A percentile compares a stretch with the other conserved stretches of the same genome.
Evolutionary conservation across 2,113 vertebrate species (phyloP).

Genomic region (Saguinus midas): DNA sequence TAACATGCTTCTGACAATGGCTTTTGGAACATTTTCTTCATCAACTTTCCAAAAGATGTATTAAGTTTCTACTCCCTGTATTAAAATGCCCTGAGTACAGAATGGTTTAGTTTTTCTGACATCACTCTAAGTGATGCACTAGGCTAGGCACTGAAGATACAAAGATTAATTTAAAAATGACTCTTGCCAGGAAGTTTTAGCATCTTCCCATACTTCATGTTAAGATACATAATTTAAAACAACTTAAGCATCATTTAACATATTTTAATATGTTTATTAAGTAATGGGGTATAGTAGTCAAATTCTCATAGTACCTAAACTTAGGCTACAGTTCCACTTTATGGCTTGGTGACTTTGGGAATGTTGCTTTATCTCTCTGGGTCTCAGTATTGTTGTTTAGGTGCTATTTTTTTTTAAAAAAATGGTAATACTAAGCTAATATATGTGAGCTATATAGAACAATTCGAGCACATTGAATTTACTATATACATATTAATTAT

Average conservation of each 20-base stretch:
- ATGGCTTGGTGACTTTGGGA: background rate
- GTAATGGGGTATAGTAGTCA: background rate
- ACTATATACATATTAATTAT: background rate
- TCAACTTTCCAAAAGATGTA: background rate
- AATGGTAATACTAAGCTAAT: background rate
- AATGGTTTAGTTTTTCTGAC: background rate
- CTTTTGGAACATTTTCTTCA: background rate
- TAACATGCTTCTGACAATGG: background rate
- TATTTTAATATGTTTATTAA: background rate
- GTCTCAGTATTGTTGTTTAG: no score
- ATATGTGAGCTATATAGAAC: background rate
- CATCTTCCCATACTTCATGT: background rate
- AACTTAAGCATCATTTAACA: background rate
- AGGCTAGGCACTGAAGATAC: background rate
- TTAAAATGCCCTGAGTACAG: no score
- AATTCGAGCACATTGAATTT: background rate
- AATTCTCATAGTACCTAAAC: background rate
- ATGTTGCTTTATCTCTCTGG: background rate
- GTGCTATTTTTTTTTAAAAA: background rate
- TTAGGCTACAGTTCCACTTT: background rate
- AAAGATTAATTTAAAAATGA: background rate
- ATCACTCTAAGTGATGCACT: background rate
- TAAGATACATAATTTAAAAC: no score
- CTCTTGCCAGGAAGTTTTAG: background rate
- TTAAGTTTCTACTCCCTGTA: background rate